phyloP scores from a whole-genome alignment of 2,113 vertebrate genomes.

The Onychorhynchus coronatus region DNA sequence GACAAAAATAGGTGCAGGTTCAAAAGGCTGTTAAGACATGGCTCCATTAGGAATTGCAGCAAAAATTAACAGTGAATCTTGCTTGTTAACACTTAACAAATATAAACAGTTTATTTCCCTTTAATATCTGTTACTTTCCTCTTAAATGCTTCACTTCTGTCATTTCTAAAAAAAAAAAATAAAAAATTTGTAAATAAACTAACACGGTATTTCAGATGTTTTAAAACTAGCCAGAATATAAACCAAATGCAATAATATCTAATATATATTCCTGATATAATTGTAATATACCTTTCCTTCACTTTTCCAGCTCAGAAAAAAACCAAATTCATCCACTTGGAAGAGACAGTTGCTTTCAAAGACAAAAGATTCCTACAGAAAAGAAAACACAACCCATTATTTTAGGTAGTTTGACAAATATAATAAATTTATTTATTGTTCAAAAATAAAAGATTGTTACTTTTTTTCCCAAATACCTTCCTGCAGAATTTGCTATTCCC shows the following conservation, averaged over 20 bases:
- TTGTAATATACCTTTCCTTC: conserved; percentile 89
- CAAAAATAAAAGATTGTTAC: neutral
- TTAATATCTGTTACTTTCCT: neutral
- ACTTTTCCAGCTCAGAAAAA: conserved; percentile 96
- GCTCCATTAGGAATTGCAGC: neutral
- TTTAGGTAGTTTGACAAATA: neutral
- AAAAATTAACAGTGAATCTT: neutral
- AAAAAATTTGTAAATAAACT: neutral
- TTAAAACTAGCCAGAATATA: neutral
- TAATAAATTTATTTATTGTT: neutral
- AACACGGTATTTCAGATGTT: neutral
- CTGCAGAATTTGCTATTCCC: neutral
- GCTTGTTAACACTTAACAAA: neutral
- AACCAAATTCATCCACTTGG: conserved; percentile 94
- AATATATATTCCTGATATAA: neutral
- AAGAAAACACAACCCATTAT: neutral
- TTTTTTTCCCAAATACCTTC: neutral
- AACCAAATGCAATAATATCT: neutral
- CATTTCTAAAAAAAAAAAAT: neutral
- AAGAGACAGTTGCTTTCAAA: conserved; percentile 95
- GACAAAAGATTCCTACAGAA: conserved; percentile 88
- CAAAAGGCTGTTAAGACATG: neutral
- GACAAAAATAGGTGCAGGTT: conserved; percentile 11
- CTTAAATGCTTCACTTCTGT: neutral
- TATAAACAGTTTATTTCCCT: neutral